Conservation (phyloP, 2,888 invertebrate species). For the Tachina fera region DNA sequence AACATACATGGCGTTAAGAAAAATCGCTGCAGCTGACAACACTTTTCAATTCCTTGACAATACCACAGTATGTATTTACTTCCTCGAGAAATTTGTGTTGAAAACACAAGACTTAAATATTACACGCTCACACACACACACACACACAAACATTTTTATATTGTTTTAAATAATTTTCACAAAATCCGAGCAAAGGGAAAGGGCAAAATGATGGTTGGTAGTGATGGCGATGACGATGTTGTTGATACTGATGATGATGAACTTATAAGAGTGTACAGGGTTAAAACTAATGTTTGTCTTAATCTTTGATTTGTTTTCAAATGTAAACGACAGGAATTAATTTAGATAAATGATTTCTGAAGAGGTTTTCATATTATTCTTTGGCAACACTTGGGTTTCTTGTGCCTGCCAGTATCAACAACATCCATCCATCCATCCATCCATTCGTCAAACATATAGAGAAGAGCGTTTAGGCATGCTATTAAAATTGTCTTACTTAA, state of each 20-base stretch:
- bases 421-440: neutral
- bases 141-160: slow-evolving; percentile 45
- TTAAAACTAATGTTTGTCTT: slow-evolving; percentile 82
- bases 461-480: slow-evolving; percentile 62
- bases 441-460: neutral
- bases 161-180: slow-evolving; percentile 68
- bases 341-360: slow-evolving; percentile 83
- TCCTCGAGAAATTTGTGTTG: slow-evolving; percentile 22
- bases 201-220: neutral
- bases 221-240: slow-evolving; percentile 13
- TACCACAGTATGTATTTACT: slow-evolving; percentile 52
- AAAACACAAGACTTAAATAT: slow-evolving; percentile 25
- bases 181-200: slow-evolving; percentile 5
- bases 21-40: slow-evolving; percentile 1
- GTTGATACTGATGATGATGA: slow-evolving; percentile 23
- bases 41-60: slow-evolving; percentile 33
- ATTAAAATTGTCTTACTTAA: slow-evolving; percentile 55
- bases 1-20: too few relatives aligned
- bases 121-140: slow-evolving; percentile 30
- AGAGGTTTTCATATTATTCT: slow-evolving; percentile 72
- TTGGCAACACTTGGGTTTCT: slow-evolving; percentile 66
- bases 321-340: slow-evolving; percentile 84
- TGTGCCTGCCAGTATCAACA: slow-evolving; percentile 23
- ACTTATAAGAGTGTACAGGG: slow-evolving; percentile 54
- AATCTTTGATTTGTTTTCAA: slow-evolving; percentile 83